Base-by-base conservation (phyloP, 2,888 invertebrate species). In the Drosophila quasianomalipes region DNA sequence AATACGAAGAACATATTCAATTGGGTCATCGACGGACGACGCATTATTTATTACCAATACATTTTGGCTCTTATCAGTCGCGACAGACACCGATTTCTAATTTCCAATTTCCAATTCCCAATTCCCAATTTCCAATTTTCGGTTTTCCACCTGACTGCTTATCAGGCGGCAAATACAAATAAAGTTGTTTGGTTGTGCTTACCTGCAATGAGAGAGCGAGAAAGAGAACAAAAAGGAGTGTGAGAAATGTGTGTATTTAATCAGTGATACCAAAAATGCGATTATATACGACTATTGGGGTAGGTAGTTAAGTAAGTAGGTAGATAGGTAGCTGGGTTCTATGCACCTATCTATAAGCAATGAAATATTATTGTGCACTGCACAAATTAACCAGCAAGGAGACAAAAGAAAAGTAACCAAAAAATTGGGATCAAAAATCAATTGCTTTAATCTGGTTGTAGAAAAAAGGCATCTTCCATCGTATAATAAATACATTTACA, bases 181-280 rank as follows among this genome's bases (percentile, higher is more conserved):
- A 57, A 49, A 51, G n/a, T 52, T 52, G 30, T 31, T n/a, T 12
- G 33, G 33, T 37, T 30, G 52, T 64, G 64, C 79, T 79, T 79
- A 79, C 79, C 79, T 79, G 73, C 5, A 79, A 79, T 44, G 69
- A 79, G n/a, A 76, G 51, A 16, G 16, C n/a, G 16, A 58, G 12
- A 37, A 30, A 63, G n/a, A 41, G n/a, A n/a, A 60, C 10, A 47
- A 53, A 62, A 67, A 78, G 58, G 39, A 19, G 49, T 69, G 55
- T 75, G 53, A 71, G 51, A 44, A 53, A 58, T 60, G 44, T 47
- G 31, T 54, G 53, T 61, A 10, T 41, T 49, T 69, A 76, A 58
- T 72, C 41, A 67, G 35, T 47, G 16, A 53, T 47, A 47, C n/a
- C 3, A 55, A 62, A 63, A 58, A 47, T 14, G 12, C 14, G n/a